These are phyloP conservation scores for Empidonax traillii DNA, from an alignment of 2,113 vertebrate genomes.

Conservation along the genomic window DNA sequence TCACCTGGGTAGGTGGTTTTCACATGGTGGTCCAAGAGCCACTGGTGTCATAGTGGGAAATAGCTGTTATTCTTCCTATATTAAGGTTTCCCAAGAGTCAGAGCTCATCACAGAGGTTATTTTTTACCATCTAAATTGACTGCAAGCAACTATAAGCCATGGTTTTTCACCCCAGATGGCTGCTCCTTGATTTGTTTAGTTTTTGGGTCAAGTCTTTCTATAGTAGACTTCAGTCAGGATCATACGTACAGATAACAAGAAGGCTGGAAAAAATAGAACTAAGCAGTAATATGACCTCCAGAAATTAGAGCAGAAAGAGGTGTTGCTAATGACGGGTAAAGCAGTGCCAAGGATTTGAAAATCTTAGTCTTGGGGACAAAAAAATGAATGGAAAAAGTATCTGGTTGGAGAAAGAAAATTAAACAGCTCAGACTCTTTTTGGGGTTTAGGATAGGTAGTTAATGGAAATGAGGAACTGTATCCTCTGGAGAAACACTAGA, in stretches of 20 bases:
- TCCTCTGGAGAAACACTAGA: neutral
- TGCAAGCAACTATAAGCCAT: neutral
- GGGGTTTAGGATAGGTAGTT: neutral
- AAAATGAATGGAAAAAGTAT: neutral
- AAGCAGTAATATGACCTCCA: constrained; percentile 6
- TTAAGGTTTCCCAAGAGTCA: neutral
- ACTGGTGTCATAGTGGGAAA: neutral
- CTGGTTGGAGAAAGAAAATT: neutral
- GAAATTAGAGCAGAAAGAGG: constrained; percentile 35
- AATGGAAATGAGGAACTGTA: neutral
- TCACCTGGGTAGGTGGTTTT: neutral
- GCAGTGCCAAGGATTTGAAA: neutral
- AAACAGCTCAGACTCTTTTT: neutral
- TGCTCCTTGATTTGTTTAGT: neutral
- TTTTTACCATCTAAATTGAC: neutral
- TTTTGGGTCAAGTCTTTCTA: constrained; percentile 39
- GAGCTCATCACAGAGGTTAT: neutral
- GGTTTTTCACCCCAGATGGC: constrained; percentile 49
- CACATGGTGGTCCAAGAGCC: neutral
- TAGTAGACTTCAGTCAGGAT: neutral
- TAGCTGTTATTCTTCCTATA: neutral
- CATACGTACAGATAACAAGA: neutral
- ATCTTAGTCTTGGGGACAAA: neutral
- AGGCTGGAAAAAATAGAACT: neutral
- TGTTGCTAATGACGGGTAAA: constrained; percentile 8